These are phyloP conservation scores for Colossoma macropomum DNA, from an alignment of 2,113 vertebrate species.

Conservation along the genomic window DNA sequence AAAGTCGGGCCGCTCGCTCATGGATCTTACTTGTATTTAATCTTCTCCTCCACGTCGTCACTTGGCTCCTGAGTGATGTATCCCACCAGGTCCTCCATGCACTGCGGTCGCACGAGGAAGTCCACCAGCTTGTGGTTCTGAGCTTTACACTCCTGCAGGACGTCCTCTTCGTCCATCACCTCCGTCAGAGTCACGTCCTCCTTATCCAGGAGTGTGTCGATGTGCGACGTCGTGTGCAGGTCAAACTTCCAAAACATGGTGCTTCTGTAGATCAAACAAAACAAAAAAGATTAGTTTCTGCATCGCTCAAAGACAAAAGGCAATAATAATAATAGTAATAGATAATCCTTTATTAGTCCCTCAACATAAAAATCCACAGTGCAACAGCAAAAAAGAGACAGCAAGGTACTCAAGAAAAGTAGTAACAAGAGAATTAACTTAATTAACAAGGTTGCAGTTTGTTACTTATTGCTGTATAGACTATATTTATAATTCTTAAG, in stretches of 20 bases:
- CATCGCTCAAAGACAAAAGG: fast-evolving
- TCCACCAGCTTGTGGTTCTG: slow-evolving; percentile 98
- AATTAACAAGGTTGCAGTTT: too few species aligned
- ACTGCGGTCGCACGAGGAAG: slow-evolving; percentile 93
- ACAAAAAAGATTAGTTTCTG: background rate
- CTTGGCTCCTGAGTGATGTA: slow-evolving; percentile 95
- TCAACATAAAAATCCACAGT: too few species aligned
- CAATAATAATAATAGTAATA: too few species aligned
- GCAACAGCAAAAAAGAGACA: too few species aligned
- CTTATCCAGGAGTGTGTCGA: slow-evolving; percentile 96
- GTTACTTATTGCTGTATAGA: too few species aligned
- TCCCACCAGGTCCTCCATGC: slow-evolving; percentile 94
- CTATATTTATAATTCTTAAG: too few species aligned
- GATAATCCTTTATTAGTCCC: too few species aligned
- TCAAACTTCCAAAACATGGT: slow-evolving; percentile 99
- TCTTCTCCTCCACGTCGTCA: slow-evolving; percentile 95
- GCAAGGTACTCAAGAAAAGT: too few species aligned
- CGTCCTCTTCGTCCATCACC: slow-evolving; percentile 97
- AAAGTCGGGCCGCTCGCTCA: too few species aligned
- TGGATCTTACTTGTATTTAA: slow-evolving; percentile 93
- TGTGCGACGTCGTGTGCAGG: slow-evolving; percentile 98
- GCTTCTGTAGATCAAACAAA: slow-evolving; percentile 71
- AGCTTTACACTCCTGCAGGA: slow-evolving; percentile 97
- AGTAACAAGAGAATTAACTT: too few species aligned
- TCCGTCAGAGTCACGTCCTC: slow-evolving; percentile 97